Base-by-base conservation (phyloP, 2,888 invertebrate genomes). In the Lysandra bellargus region DNA sequence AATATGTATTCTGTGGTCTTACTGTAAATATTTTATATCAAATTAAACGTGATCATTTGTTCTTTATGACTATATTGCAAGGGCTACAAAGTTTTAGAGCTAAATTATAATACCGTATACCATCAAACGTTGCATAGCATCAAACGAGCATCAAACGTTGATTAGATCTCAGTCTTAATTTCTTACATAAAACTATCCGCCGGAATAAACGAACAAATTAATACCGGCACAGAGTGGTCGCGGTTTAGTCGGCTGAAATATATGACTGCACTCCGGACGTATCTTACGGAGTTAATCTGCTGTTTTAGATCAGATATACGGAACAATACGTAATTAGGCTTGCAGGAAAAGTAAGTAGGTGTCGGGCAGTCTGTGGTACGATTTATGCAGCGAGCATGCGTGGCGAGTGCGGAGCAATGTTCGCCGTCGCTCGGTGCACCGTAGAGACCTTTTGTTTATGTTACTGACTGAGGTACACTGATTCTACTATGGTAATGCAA, bases 381-480 rank as follows among this genome's bases (percentile, higher is more conserved):
- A 89, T 88, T 87, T 87, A 88, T 87, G 83, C 82, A 79, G 78
- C 82, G 80, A 84, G 83, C 83, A 83, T 84, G 85, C 85, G 85
- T 84, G 83, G 83, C 85, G 84, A 89, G 88, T 88, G 88, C 89
- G 86, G 84, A 88, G 84, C 86, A 84, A 82, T 91, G 89, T 89
- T 88, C 82, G 83, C 85, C 84, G 85, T 86, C 84, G 83, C 86
- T 57, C 84, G 78, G 77, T 78, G 69, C 85, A 79, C 84, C 85
- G 40, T 69, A n/a, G 64, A 12, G 74, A 81, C 83, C 83, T 85
- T 88, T 89, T 90, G 88, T 92, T 91, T 92, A 90, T 91, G 89
- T 89, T 88, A 89, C 88, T 17, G 57, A 57, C 57, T 57, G 17
- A 3, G 2, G 57, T 57, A 57, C 4, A 0, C 57, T 57, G 57